Percentiles rank a stretch among this genome's conserved stretches.
phyloP scores from a whole-genome alignment of 2,797 vertebrate genomes.

The Heliangelus exortis region DNA sequence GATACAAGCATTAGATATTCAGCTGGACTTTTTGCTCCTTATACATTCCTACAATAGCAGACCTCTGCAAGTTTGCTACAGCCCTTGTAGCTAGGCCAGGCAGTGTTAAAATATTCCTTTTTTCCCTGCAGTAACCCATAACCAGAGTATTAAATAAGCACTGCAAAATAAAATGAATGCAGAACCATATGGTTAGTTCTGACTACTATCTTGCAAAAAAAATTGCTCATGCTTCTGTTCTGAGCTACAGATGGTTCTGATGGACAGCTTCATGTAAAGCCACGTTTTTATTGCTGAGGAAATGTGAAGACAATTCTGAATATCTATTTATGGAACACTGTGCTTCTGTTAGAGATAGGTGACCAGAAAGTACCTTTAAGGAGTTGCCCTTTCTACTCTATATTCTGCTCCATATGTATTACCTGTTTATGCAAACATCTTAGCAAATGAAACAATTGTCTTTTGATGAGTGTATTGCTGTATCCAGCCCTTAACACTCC shows the following conservation, averaged over 20 bases:
- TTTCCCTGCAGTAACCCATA: not conserved
- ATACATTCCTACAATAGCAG: not conserved
- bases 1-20: not conserved
- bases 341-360: not conserved
- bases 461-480: not conserved
- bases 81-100: not conserved
- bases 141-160: constrained; percentile 1
- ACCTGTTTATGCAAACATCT: not conserved
- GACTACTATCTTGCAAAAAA: constrained; percentile 27
- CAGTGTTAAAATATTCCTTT: not conserved
- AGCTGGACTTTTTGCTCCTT: not conserved
- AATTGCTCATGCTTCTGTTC: not conserved
- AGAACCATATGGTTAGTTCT: constrained; percentile 58
- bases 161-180: constrained; percentile 38
- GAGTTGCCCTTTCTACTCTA: not conserved
- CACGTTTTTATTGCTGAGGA: not conserved
- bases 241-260: constrained; percentile 52
- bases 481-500: not conserved
- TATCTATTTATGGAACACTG: not conserved
- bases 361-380: not conserved
- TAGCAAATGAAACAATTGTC: not conserved
- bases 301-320: constrained; percentile 17
- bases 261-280: constrained; percentile 9
- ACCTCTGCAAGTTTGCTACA: not conserved
- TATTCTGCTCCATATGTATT: not conserved